A percentile compares a stretch with the other conserved stretches of the same genome.
Conservation (phyloP, 2,113 vertebrate species). For the Triplophysa dalaica region DNA sequence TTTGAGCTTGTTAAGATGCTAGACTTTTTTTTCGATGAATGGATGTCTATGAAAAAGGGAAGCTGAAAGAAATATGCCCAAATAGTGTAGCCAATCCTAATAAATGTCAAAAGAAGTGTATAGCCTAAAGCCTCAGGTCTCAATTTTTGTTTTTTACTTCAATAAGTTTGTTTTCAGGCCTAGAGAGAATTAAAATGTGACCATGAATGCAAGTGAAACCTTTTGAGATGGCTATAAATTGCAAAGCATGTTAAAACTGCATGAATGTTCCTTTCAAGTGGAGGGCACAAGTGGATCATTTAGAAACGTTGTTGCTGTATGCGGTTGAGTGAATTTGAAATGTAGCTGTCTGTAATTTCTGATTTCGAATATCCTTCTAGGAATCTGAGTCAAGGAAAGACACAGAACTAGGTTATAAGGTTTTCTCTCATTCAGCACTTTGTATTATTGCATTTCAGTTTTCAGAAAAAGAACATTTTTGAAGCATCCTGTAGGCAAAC, state of each 20-base stretch:
- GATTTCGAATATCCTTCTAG: not conserved
- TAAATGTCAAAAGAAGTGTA: not conserved
- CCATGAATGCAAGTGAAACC: not conserved
- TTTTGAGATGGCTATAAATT: not conserved
- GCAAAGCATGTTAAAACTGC: conserved; percentile 1
- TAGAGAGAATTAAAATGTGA: not conserved
- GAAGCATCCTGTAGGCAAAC: no score
- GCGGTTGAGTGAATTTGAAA: not conserved
- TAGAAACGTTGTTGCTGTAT: not conserved
- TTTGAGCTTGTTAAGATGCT: not conserved
- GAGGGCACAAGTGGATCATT: not conserved
- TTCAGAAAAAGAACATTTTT: no score
- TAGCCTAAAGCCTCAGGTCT: not conserved
- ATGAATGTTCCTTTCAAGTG: not conserved
- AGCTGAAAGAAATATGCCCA: no score
- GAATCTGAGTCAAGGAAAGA: not conserved
- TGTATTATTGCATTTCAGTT: no score
- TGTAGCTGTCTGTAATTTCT: not conserved
- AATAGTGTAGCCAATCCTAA: not conserved
- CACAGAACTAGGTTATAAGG: not conserved
- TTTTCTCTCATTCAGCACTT: not conserved
- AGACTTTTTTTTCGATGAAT: no score
- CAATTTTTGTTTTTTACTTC: not conserved
- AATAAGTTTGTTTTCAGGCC: not conserved
- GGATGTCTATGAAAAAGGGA: no score